A percentile compares a stretch with the other conserved stretches of the same genome.
phyloP scores from a whole-genome alignment of 2,113 vertebrate genomes.

The Struthidea cinerea region DNA sequence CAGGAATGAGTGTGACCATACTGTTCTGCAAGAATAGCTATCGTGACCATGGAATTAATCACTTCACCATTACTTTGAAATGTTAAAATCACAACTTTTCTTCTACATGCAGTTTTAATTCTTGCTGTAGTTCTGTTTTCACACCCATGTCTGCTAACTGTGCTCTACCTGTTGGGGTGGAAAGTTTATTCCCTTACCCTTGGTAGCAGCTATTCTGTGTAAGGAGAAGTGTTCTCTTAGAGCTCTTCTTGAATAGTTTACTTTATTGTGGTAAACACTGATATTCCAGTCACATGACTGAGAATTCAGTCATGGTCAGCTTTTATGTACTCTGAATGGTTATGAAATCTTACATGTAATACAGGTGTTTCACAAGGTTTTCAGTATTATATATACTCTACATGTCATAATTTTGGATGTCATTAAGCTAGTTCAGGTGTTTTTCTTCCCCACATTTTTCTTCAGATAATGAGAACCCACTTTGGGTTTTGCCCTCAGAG shows the following conservation, averaged over 20 bases:
- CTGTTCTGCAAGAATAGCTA: neutral
- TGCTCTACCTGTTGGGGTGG: neutral
- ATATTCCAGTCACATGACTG: neutral
- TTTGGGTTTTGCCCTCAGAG: neutral
- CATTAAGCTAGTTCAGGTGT: neutral
- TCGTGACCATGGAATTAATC: neutral
- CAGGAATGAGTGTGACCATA: neutral
- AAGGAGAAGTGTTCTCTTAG: neutral
- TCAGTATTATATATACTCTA: neutral
- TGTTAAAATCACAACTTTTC: neutral
- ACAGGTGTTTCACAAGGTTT: neutral
- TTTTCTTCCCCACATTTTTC: neutral
- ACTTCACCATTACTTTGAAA: neutral
- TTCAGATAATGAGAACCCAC: neutral
- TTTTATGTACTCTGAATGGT: neutral
- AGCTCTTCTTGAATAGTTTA: neutral
- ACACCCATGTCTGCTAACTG: neutral
- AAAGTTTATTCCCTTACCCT: neutral
- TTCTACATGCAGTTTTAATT: neutral
- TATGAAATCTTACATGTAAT: neutral
- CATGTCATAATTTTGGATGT: neutral
- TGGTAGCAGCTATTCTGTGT: neutral
- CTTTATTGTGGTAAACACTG: neutral
- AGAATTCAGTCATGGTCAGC: neutral
- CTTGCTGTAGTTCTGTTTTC: neutral